Evolutionary conservation across 2,797 vertebrate genomes (phyloP).

Genomic region (Megaceryle alcyon): DNA sequence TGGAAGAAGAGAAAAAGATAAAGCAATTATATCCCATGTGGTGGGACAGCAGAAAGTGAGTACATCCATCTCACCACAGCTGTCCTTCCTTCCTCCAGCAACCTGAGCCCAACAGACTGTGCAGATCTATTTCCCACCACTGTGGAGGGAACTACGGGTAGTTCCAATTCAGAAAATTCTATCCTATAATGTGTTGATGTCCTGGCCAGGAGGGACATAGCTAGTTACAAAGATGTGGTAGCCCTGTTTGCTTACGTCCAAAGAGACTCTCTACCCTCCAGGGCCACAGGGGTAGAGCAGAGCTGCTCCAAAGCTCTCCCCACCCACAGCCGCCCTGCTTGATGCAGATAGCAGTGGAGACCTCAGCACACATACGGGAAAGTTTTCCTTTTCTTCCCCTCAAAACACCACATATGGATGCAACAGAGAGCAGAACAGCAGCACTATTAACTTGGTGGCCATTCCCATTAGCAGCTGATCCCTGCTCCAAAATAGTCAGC

Average conservation of each 20-base stretch:
- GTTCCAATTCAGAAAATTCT: background rate
- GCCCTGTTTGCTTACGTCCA: background rate
- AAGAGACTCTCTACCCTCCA: background rate
- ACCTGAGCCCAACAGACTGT: constrained; percentile 30
- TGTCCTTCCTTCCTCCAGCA: constrained; percentile 56
- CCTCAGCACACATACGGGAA: background rate
- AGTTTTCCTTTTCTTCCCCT: background rate
- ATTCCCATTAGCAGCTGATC: background rate
- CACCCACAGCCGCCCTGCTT: background rate
- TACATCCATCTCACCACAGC: constrained; percentile 45
- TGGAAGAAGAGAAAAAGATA: constrained; percentile 7
- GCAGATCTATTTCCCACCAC: constrained; percentile 28
- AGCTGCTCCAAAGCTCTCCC: background rate
- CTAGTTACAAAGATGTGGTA: background rate
- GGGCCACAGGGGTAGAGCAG: background rate
- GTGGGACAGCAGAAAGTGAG: constrained; percentile 38
- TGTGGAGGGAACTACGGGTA: background rate
- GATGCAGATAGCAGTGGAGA: background rate
- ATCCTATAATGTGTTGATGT: background rate
- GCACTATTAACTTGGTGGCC: background rate
- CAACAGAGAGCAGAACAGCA: background rate
- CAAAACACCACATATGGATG: background rate
- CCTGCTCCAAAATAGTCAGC: background rate
- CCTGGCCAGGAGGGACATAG: constrained; percentile 19
- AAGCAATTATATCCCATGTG: constrained; percentile 52